Evolutionary conservation across 64 coral and sea anemone genomes (phyloP).

Genomic region (Catalaphyllia jardinei): DNA sequence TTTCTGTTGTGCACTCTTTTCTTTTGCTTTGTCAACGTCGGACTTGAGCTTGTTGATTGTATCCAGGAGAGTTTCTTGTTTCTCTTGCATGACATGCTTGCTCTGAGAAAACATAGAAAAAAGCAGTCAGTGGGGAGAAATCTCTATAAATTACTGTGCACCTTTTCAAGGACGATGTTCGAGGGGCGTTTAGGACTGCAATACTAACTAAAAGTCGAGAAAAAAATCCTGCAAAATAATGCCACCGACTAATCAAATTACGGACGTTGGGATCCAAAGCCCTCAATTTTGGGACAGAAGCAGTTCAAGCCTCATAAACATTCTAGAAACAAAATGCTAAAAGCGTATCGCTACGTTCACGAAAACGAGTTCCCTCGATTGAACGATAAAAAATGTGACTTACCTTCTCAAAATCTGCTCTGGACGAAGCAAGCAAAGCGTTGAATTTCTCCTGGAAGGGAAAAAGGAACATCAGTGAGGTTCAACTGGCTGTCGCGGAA

Average conservation of each 20-base stretch:
- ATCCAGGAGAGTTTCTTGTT: conserved; percentile 30
- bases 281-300: no score
- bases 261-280: no score
- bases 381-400: not conserved
- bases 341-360: not conserved
- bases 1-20: conserved; percentile 44
- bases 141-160: no score
- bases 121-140: not conserved
- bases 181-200: no score
- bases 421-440: conserved; percentile 33
- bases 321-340: not conserved
- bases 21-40: conserved; percentile 26
- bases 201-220: no score
- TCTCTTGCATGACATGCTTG: conserved; percentile 23
- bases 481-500: not conserved
- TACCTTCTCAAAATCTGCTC: conserved; percentile 72
- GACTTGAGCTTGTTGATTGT: conserved; percentile 35
- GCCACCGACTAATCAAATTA: not conserved
- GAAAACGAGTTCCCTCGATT: not conserved
- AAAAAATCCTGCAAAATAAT: no score
- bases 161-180: no score
- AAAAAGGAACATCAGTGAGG: not conserved
- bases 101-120: not conserved
- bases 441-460: conserved; percentile 61
- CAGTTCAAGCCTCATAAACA: no score